Percentiles rank a stretch among this genome's conserved stretches.
phyloP scores from a whole-genome alignment of 2,113 vertebrate genomes.

The Seriola rivoliana region DNA sequence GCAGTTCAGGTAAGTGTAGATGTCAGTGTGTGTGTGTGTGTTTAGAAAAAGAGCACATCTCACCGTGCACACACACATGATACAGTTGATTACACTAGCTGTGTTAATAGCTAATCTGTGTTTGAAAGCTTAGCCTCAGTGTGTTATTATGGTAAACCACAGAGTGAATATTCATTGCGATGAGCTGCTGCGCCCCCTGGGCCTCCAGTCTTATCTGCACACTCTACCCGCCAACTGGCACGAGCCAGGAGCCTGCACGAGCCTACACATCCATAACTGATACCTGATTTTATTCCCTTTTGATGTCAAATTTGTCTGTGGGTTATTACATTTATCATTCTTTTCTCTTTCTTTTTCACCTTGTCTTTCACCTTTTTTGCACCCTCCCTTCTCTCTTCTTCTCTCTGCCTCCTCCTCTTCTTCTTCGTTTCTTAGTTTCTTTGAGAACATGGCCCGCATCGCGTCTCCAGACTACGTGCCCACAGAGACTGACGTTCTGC shows the following conservation, averaged over 20 bases:
- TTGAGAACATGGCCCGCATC: constrained; percentile 82
- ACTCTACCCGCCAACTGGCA: constrained; percentile 42
- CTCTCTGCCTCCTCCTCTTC: background rate
- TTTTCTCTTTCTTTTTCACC: background rate
- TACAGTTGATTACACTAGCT: constrained; percentile 50
- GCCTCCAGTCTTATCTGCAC: constrained; percentile 62
- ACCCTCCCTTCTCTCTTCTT: background rate
- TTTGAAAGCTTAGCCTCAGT: constrained; percentile 69
- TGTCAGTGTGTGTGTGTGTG: constrained; percentile 13
- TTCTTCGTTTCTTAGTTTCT: constrained; percentile 72
- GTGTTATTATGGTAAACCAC: constrained; percentile 71
- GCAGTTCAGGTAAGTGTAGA: constrained; percentile 43
- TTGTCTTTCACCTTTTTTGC: background rate
- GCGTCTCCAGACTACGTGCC: constrained; percentile 79
- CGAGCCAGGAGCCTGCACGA: background rate
- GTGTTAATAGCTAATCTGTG: constrained; percentile 57
- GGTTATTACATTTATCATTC: constrained; percentile 34
- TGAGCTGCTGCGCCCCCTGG: constrained; percentile 39
- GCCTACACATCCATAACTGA: constrained; percentile 11
- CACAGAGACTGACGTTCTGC: constrained; percentile 83
- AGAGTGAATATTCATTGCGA: constrained; percentile 74
- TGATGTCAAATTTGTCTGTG: constrained; percentile 68
- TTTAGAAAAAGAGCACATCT: constrained; percentile 23
- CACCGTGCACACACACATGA: constrained; percentile 2
- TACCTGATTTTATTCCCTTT: constrained; percentile 53